phyloP scores from a whole-genome alignment of 1,140 invertebrate species.

The Liolophura sinensis region DNA sequence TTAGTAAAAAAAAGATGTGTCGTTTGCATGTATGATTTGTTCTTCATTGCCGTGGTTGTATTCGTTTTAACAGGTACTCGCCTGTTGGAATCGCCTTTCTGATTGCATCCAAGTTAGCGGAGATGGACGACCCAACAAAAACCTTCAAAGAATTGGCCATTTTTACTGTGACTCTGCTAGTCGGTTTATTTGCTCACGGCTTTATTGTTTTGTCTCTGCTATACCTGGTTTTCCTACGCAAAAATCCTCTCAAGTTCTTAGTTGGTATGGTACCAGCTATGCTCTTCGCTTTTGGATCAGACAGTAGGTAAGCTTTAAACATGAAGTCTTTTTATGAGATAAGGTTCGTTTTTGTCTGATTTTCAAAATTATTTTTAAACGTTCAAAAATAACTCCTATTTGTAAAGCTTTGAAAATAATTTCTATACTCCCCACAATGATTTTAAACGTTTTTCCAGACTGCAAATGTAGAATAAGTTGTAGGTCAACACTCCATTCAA shows the following conservation, averaged over 20 bases:
- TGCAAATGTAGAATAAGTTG: too few relatives aligned
- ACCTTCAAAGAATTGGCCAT: conserved; percentile 21
- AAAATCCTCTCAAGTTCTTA: conserved; percentile 32
- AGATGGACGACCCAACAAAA: conserved; percentile 68
- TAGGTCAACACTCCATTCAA: too few relatives aligned
- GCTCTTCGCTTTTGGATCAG: conserved; percentile 34
- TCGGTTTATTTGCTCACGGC: conserved; percentile 29
- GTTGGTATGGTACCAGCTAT: conserved; percentile 28
- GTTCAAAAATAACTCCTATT: too few relatives aligned
- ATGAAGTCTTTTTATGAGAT: neutral
- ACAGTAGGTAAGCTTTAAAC: conserved; percentile 33
- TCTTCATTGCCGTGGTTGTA: too few relatives aligned
- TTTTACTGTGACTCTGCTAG: conserved; percentile 32
- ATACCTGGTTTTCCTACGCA: conserved; percentile 26
- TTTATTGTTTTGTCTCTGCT: conserved; percentile 31
- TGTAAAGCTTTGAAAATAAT: too few relatives aligned
- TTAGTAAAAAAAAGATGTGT: too few relatives aligned
- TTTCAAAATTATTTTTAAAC: neutral
- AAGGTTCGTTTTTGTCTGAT: neutral
- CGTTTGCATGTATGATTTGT: too few relatives aligned
- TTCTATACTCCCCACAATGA: too few relatives aligned
- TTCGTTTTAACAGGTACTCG: conserved; percentile 70
- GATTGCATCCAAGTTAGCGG: conserved; percentile 82
- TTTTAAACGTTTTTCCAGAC: too few relatives aligned
- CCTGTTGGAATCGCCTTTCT: conserved; percentile 88